Evolutionary conservation across 2,888 invertebrate species (phyloP), one percentile per base, ranked within the genome.

Genomic region (Cordilura impudica): DNA sequence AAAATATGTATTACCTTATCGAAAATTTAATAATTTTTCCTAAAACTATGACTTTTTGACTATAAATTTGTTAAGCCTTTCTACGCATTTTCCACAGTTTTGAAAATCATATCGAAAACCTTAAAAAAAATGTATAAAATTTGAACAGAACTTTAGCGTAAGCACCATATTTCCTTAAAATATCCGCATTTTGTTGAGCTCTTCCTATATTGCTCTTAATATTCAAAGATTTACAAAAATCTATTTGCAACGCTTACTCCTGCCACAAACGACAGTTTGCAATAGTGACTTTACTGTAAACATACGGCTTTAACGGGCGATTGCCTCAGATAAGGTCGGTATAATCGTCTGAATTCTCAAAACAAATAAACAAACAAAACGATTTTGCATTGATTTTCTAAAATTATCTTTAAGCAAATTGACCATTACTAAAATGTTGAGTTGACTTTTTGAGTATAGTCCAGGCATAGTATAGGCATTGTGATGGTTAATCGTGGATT

Each of bases 311-410:
- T 53, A 69, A 75, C 73, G 78, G 56, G n/a, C 67, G 47, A 74
- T 61, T 51, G 35, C 74, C 58, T 72, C 58, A 56, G 74, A 80
- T 67, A 58, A 71, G 71, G 56, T 66, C 65, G 56, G 16, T 45
- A 26, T 82, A 76, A 71, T 74, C 65, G 81, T 81, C 81, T 67
- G 54, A 75, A 84, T 87, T 86, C 86, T 86, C 85, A 86, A 87
- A 87, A 87, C 86, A 87, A 87, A 87, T 83, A 86, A 87, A 85
- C 74, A 83, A 84, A 86, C 84, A 73, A 71, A 61, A 31, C 29
- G 53, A 10, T 26, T 16, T 31, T 60, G 61, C 61, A 54, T 26
- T 14, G 26, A 51, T 63, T 61, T 54, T n/a, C 35, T 21, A 39
- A 77, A 66, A 77, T 78, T 69, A 72, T 63, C 72, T 78, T 78